These are phyloP conservation scores for Mola mola DNA, from an alignment of 2,113 vertebrate genomes.

Conservation along the genomic window DNA sequence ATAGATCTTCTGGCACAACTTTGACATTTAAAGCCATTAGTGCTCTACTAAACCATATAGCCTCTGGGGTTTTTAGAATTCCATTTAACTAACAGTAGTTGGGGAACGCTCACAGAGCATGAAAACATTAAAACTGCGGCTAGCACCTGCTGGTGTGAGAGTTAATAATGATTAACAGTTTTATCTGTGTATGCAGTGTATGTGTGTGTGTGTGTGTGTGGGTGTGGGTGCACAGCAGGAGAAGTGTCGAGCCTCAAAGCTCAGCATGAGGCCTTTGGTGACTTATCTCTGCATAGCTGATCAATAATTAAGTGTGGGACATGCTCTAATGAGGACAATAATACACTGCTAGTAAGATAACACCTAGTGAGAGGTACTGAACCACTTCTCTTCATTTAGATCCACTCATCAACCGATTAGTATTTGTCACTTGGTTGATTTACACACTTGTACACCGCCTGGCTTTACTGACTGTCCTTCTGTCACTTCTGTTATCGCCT, in stretches of 20 bases:
- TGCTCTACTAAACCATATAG: conserved; percentile 31
- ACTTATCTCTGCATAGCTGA: conserved; percentile 76
- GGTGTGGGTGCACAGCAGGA: conserved; percentile 46
- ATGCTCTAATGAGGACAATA: conserved; percentile 71
- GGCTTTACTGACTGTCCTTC: background rate
- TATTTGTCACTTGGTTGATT: conserved; percentile 51
- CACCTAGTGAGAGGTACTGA: conserved; percentile 42
- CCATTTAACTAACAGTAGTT: conserved; percentile 34
- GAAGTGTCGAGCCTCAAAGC: conserved; percentile 37
- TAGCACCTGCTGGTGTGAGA: conserved; percentile 18
- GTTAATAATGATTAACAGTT: conserved; percentile 50
- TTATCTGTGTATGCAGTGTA: conserved; percentile 4
- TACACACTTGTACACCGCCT: conserved; percentile 32
- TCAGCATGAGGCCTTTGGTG: conserved; percentile 61
- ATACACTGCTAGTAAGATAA: conserved; percentile 65
- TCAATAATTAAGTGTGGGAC: conserved; percentile 76
- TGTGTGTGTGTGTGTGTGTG: conserved; percentile 14
- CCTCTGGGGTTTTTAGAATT: conserved; percentile 26
- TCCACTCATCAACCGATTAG: conserved; percentile 61
- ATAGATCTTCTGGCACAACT: conserved; percentile 6
- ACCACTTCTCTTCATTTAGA: conserved; percentile 59
- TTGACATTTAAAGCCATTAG: conserved; percentile 39
- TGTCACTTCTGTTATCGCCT: background rate
- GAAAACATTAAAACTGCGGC: conserved; percentile 33
- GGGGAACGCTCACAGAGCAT: conserved; percentile 27